phyloP scores from a whole-genome alignment of 2,113 vertebrate species.

The Hippotragus niger region DNA sequence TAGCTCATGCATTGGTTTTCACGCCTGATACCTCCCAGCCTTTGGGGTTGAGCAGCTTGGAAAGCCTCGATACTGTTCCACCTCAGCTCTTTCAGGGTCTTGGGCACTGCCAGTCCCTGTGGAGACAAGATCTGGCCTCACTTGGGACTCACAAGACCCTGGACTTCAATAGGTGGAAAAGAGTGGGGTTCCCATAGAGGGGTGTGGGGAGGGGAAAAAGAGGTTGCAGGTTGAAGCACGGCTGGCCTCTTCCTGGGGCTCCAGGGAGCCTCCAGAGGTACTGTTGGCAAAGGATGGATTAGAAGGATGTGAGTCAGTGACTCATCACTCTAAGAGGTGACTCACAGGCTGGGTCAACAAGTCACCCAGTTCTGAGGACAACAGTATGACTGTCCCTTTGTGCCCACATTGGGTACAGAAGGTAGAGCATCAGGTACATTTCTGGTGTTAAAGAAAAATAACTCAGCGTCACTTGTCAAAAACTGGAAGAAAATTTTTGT shows the following conservation, averaged over 20 bases:
- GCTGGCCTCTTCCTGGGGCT: neutral
- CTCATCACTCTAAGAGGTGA: neutral
- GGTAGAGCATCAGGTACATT: neutral
- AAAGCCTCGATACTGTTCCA: neutral
- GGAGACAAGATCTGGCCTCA: neutral
- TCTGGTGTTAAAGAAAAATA: neutral
- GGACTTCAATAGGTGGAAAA: neutral
- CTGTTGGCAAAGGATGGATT: neutral
- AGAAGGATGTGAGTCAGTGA: neutral
- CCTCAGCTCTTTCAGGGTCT: neutral
- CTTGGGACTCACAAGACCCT: neutral
- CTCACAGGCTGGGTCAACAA: neutral
- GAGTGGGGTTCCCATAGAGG: neutral
- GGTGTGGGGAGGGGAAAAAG: neutral
- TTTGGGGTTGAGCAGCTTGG: neutral
- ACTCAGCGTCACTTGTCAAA: neutral
- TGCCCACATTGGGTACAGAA: neutral
- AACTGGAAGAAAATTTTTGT: neutral
- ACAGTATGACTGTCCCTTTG: neutral
- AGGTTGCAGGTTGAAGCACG: neutral
- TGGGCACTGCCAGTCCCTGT: neutral
- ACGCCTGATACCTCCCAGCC: rapidly evolving
- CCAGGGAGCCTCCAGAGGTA: neutral
- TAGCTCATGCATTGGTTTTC: rapidly evolving
- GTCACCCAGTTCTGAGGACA: neutral